These are phyloP conservation scores for Phaethornis superciliosus DNA, from an alignment of 2,113 vertebrate species.

Conservation along the genomic window DNA sequence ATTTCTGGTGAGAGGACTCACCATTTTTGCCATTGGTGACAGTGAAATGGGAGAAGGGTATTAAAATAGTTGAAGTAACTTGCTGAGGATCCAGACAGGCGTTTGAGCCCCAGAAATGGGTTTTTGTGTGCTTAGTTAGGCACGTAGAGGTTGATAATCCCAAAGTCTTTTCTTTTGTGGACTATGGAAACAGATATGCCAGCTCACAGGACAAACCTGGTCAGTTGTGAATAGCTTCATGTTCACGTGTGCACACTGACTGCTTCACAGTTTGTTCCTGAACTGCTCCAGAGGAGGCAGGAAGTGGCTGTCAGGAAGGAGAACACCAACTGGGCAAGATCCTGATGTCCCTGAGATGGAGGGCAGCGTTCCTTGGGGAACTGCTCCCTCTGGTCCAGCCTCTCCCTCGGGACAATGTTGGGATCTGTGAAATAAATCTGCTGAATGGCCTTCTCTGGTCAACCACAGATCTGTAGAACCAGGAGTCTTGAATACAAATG, in stretches of 20 bases:
- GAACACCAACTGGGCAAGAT: neutral
- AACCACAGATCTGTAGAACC: neutral
- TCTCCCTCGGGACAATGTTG: neutral
- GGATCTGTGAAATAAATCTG: neutral
- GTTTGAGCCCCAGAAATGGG: neutral
- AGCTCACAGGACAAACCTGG: neutral
- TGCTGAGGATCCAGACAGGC: neutral
- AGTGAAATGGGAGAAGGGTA: neutral
- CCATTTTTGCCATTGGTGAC: neutral
- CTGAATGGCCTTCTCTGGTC: neutral
- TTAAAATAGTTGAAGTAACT: neutral
- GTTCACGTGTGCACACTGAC: neutral
- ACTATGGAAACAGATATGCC: neutral
- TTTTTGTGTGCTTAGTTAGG: neutral
- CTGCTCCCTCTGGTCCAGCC: neutral
- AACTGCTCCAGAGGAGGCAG: neutral
- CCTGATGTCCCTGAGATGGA: fast-evolving
- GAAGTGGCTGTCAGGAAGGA: neutral
- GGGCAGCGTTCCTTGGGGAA: neutral
- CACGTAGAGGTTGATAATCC: neutral
- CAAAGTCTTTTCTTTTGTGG: neutral
- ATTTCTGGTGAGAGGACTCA: neutral
- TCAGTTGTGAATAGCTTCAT: neutral
- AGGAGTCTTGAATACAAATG: neutral
- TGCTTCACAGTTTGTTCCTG: fast-evolving